These are phyloP conservation scores for Microctenopoma lineatum DNA, from an alignment of 2,797 vertebrate genomes.

Conservation along the genomic window DNA sequence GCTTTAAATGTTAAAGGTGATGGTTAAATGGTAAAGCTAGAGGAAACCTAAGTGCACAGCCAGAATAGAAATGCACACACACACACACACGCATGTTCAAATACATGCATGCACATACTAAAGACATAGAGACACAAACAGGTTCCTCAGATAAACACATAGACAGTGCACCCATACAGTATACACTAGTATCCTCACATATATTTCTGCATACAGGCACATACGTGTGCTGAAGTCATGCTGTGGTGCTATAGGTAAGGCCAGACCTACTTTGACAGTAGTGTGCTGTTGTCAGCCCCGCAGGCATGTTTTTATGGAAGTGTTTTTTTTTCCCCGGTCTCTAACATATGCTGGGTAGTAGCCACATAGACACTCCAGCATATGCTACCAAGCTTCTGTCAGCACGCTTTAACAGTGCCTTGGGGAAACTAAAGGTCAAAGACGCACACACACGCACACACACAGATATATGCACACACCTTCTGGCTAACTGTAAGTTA, in stretches of 20 bases:
- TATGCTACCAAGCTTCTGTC: conserved; percentile 80
- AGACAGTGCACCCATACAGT: background rate
- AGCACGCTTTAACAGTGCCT: conserved; percentile 77
- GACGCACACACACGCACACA: conserved; percentile 57
- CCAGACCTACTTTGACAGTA: conserved; percentile 74
- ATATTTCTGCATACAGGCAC: conserved; percentile 21
- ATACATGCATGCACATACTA: conserved; percentile 11
- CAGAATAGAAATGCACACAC: conserved; percentile 12
- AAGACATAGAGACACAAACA: conserved; percentile 1
- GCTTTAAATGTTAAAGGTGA: conserved; percentile 80
- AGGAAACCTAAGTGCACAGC: conserved; percentile 48
- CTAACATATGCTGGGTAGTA: conserved; percentile 84
- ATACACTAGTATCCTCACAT: background rate
- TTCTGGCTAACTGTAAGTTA: conserved; percentile 70
- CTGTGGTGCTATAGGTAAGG: conserved; percentile 76
- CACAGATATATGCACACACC: conserved; percentile 36
- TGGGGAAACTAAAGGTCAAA: conserved; percentile 82
- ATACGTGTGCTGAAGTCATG: conserved; percentile 29
- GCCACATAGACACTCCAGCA: conserved; percentile 80
- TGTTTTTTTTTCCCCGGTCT: conserved; percentile 64
- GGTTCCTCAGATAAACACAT: conserved; percentile 12
- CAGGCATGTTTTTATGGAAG: conserved; percentile 79
- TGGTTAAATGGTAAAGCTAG: conserved; percentile 53
- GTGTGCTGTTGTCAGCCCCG: conserved; percentile 68
- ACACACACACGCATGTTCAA: conserved; percentile 3